phyloP scores from a whole-genome alignment of 2,113 vertebrate species.

The Entelurus aequoreus region DNA sequence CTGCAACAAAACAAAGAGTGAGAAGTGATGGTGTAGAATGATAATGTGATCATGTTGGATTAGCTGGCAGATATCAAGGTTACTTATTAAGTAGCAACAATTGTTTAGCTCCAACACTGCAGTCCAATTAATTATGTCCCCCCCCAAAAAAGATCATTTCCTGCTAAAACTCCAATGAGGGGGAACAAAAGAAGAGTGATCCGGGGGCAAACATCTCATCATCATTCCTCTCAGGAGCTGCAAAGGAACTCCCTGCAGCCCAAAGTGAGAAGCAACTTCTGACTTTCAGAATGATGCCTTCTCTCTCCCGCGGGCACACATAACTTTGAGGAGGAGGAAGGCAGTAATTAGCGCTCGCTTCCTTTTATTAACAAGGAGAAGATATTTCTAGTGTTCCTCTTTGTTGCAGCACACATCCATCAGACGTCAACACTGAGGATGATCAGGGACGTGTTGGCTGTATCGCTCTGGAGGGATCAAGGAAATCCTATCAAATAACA shows the following conservation, averaged over 20 bases:
- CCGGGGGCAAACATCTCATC: slow-evolving; percentile 7
- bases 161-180: background rate
- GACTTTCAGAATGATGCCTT: slow-evolving; percentile 27
- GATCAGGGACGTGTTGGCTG: too few relatives aligned
- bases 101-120: slow-evolving; percentile 5
- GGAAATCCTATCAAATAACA: too few relatives aligned
- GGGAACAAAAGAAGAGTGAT: background rate
- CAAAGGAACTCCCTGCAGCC: slow-evolving; percentile 25
- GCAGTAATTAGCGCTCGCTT: slow-evolving; percentile 9
- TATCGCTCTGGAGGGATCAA: too few relatives aligned
- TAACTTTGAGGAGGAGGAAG: background rate
- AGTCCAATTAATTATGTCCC: slow-evolving; percentile 2
- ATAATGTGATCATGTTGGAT: slow-evolving; percentile 10
- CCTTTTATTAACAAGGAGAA: background rate
- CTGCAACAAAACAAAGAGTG: slow-evolving; percentile 17
- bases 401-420: too few relatives aligned
- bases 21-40: slow-evolving; percentile 16
- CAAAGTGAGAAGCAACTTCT: slow-evolving; percentile 10
- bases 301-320: slow-evolving; percentile 17
- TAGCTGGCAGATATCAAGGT: slow-evolving; percentile 4
- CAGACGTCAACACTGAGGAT: too few relatives aligned
- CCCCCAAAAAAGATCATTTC: slow-evolving; percentile 13
- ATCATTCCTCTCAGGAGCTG: slow-evolving; percentile 2
- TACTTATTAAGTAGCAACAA: background rate
- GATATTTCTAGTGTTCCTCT: too few relatives aligned